Base-by-base conservation (phyloP, 2,113 vertebrate species). In the Erythrocercus mccallii region DNA sequence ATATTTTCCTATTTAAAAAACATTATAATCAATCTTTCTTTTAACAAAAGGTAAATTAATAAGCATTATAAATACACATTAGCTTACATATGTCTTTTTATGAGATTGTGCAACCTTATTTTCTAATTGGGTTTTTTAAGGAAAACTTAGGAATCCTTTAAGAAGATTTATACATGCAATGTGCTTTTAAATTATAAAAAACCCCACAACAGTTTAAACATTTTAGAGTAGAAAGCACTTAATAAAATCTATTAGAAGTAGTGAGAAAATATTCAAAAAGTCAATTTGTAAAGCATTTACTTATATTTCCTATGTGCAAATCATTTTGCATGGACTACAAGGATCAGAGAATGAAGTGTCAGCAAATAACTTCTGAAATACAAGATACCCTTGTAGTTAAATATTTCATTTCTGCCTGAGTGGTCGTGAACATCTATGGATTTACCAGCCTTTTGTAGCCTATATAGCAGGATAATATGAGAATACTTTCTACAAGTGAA, bases 391-490 rank as follows among this genome's bases (percentile, higher is more conserved):
- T 96, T 98, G 93, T 97, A 96, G 96, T 97, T 98, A 98, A 98
- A 98, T 98, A 97, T 97, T 98, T 98, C 93, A 97, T 97, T 98
- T 98, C 96, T 98, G 91, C 96, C 92, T 97, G 97, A 97, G 69
- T 97, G 81, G 86, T 93, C 92, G 31, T 93, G 96, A 97, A 96
- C 93, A 96, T 96, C 94, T 97, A 85, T 96, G 96, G 95, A 97
- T 97, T 97, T 96, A 92, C 95, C 92, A 95, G 93, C 58, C 94
- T 97, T 96, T 94, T 97, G 90, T 96, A 95, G 85, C 95, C 92
- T 96, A 90, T 91, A 88, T 92, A 89, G 88, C 65, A 93, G 87
- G 95, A 96, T 97, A 97, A 97, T 97, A 94, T 80, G 91, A 92
- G 88, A 97, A 94, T 88, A 92, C 92, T 80, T 96, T 96, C 96